Evolutionary conservation across 2,113 vertebrate species (phyloP), one percentile per base, ranked within the genome.

Genomic region (Podarcis muralis): DNA sequence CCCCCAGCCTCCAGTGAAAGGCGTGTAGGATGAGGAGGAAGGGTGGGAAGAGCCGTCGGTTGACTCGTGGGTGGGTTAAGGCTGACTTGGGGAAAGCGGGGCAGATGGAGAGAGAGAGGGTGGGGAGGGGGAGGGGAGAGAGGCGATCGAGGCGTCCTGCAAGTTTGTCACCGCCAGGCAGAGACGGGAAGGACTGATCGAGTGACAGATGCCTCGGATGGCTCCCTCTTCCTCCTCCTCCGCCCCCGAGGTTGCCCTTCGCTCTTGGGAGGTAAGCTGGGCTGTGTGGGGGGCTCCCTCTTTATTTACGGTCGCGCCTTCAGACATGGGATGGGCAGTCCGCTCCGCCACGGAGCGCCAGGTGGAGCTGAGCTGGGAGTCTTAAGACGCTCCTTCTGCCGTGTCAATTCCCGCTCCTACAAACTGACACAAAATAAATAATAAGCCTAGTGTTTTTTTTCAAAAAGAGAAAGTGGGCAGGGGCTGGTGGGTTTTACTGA

Each of bases 81-180:
- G 93, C 95, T 95, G 93, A 95, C 94, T 93, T 93, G 91, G 93
- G 94, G 93, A 94, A 93, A 92, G 94, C 96, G 92, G 15, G 20
- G 66, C 27, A 16, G 57, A 81, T 22, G 59, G 2, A 23, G 80
- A 8, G 32, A 8, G 59, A 6, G 30, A n/a, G 40, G 20, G 37
- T 1, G 1, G 69, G 59, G 11, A 5, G 23, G 62, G 27, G 4
- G 91, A 87, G 74, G 91, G 89, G 87, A 88, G 92, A 86, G 94
- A 80, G 69, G 15, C 57, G 80, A 91, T 37, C 88, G 74, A 94
- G 94, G 94, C 93, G 91, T 87, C 91, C 32, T 92, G 91, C 94
- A 95, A 89, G 95, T 93, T 76, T 93, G 92, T 94, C 94, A 80
- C 93, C 92, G 94, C 93, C 68, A 48, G 79, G 95, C 92, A 83